Conservation (phyloP, 2,113 vertebrate species). For the Nothobranchius furzeri region DNA sequence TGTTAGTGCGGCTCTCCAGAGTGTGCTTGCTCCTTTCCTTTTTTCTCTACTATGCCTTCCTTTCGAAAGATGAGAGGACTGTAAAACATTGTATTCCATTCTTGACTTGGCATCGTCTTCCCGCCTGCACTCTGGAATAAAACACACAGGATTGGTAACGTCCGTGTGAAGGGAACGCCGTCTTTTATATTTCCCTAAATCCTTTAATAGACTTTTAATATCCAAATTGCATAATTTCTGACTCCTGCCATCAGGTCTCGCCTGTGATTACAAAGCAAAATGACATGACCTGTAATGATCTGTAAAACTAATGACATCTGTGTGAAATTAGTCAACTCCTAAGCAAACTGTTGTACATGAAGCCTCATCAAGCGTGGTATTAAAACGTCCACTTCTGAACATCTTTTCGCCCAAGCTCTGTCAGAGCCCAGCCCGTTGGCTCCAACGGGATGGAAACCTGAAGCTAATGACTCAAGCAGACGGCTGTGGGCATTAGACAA, state of each 20-base stretch:
- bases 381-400: slow-evolving; percentile 74
- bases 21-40: slow-evolving; percentile 40
- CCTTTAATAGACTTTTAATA: slow-evolving; percentile 54
- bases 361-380: slow-evolving; percentile 71
- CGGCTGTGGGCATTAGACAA: slow-evolving; percentile 72
- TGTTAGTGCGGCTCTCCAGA: slow-evolving; percentile 67
- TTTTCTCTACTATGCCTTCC: slow-evolving; percentile 42
- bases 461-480: slow-evolving; percentile 76
- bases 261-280: slow-evolving; percentile 61
- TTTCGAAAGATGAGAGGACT: slow-evolving; percentile 36
- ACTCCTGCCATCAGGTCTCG: slow-evolving; percentile 57
- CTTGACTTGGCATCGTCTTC: slow-evolving; percentile 27
- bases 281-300: slow-evolving; percentile 69
- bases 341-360: slow-evolving; percentile 76
- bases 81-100: slow-evolving; percentile 46
- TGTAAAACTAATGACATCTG: slow-evolving; percentile 69
- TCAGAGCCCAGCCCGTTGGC: slow-evolving; percentile 38
- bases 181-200: slow-evolving; percentile 34
- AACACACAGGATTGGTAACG: slow-evolving; percentile 17
- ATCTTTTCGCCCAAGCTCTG: slow-evolving; percentile 52
- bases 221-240: slow-evolving; percentile 55
- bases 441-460: slow-evolving; percentile 63
- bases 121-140: slow-evolving; percentile 6
- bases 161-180: slow-evolving; percentile 13
- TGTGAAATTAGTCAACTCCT: slow-evolving; percentile 63